Percentiles rank a stretch among this genome's conserved stretches.
These are phyloP conservation scores for Syrrhaptes paradoxus DNA, from an alignment of 2,113 vertebrate genomes.

Conservation along the genomic window DNA sequence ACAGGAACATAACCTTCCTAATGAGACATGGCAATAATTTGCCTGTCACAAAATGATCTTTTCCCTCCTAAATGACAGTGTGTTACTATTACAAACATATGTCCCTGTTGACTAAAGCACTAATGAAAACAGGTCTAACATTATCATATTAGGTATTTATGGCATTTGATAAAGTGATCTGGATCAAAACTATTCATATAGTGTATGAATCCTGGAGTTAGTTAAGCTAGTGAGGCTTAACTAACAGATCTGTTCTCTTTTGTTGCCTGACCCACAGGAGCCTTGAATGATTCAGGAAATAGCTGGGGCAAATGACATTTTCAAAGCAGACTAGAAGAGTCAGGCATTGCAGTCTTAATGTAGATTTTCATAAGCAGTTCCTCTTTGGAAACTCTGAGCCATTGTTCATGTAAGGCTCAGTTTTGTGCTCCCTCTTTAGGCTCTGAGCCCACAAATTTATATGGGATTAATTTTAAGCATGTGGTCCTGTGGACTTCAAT, in stretches of 20 bases:
- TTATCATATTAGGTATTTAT: not conserved
- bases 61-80: not conserved
- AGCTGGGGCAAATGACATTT: not conserved
- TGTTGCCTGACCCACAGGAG: not conserved
- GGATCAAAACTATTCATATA: not conserved
- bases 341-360: not conserved
- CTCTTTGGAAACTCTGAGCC: not conserved
- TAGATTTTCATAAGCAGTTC: not conserved
- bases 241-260: not conserved
- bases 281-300: not conserved
- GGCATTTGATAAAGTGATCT: not conserved
- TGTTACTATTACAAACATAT: not conserved
- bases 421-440: not conserved
- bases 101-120: not conserved
- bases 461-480: conserved; percentile 16
- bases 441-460: not conserved
- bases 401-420: not conserved
- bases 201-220: not conserved
- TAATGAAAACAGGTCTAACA: not conserved
- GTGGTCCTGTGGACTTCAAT: not conserved
- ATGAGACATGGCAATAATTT: conserved; percentile 47
- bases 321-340: not conserved
- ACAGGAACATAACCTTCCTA: conserved; percentile 15
- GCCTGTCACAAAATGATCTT: conserved; percentile 31
- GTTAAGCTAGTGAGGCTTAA: not conserved